These are phyloP conservation scores for Leptonema lineaticorne DNA, from an alignment of 1,140 invertebrate genomes.

Conservation along the genomic window DNA sequence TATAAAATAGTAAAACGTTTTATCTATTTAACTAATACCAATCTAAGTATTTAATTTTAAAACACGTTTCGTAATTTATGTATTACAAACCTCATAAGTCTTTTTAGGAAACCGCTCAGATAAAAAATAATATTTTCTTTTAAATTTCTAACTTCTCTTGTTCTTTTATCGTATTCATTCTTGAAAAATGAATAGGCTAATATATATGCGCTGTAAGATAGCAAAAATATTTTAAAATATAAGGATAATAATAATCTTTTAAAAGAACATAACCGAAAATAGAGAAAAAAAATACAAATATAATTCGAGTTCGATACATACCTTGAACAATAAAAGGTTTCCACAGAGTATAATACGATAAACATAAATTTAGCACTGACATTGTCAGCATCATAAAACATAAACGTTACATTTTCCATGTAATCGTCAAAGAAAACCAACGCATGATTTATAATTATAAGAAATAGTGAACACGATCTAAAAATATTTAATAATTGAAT, in stretches of 20 bases:
- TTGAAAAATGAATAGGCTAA: conserved; percentile 2
- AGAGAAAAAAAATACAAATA: no score
- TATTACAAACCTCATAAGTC: conserved; percentile 14
- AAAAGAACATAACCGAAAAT: no score
- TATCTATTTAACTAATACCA: no score
- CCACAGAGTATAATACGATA: conserved; percentile 16
- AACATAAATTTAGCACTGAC: conserved; percentile 14
- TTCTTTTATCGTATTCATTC: background rate
- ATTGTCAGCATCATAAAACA: conserved; percentile 22
- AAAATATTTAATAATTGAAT: no score
- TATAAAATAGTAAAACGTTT: no score
- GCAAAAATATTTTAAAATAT: background rate
- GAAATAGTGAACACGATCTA: no score
- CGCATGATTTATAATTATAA: no score
- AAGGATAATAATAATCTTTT: background rate
- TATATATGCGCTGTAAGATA: background rate
- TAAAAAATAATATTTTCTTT: background rate
- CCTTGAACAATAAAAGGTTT: conserved; percentile 33
- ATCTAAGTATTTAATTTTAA: no score
- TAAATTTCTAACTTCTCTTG: background rate
- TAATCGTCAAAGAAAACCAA: no score
- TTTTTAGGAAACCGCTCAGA: background rate
- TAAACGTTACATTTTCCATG: no score
- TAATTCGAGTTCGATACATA: background rate
- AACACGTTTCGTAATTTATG: no score